Conservation (phyloP, 2,113 vertebrate genomes). For the Paedocypris sp. region DNA sequence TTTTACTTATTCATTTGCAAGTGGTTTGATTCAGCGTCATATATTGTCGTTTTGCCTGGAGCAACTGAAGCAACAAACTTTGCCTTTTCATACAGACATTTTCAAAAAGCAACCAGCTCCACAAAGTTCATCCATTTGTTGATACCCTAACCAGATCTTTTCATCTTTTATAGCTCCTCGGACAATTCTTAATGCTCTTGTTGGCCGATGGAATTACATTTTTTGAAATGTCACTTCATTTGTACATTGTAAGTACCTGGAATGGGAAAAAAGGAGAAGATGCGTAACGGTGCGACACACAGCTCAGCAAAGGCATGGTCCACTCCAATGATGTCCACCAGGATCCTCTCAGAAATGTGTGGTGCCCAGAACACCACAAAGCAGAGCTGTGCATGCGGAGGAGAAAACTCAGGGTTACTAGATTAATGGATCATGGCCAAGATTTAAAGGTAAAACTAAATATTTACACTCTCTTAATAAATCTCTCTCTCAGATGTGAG, state of each 20-base stretch:
- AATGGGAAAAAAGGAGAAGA: slow-evolving; percentile 83
- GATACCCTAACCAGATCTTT: not conserved
- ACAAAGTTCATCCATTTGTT: not conserved
- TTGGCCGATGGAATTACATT: not conserved
- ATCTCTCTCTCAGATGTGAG: too few relatives aligned
- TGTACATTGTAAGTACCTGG: slow-evolving; percentile 71
- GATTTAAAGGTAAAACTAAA: too few relatives aligned
- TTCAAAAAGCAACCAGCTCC: not conserved
- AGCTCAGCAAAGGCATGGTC: slow-evolving; percentile 77
- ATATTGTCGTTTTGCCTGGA: not conserved
- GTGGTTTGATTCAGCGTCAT: not conserved
- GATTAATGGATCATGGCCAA: too few relatives aligned
- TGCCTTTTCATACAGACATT: not conserved
- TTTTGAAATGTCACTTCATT: not conserved
- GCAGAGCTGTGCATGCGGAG: slow-evolving; percentile 72
- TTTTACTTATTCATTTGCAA: too few relatives aligned
- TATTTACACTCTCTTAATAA: too few relatives aligned
- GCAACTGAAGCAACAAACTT: not conserved
- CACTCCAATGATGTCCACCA: slow-evolving; percentile 81
- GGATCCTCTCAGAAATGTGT: slow-evolving; percentile 73
- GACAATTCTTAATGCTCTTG: not conserved
- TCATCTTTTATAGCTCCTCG: not conserved
- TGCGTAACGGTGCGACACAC: slow-evolving; percentile 70
- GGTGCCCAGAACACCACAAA: slow-evolving; percentile 86
- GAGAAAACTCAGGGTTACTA: too few relatives aligned